These are phyloP conservation scores for Bubalus kerabau DNA, from an alignment of 2,113 vertebrate genomes.

Conservation along the genomic window DNA sequence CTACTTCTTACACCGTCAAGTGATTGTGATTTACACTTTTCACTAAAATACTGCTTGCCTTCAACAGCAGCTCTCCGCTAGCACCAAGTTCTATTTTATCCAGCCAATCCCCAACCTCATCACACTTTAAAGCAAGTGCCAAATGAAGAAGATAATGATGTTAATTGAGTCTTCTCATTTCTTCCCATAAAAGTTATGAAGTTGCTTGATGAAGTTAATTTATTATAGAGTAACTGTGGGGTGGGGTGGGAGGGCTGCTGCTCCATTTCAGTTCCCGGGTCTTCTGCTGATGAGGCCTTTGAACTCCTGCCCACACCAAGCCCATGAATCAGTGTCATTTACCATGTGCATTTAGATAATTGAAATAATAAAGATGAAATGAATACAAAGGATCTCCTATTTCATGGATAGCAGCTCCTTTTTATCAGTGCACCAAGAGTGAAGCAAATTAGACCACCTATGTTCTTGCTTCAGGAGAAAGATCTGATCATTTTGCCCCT, in stretches of 20 bases:
- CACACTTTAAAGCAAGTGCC: neutral
- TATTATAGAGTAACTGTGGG: slow-evolving; percentile 66
- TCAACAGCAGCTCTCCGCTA: neutral
- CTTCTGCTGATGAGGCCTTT: slow-evolving; percentile 61
- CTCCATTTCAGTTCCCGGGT: slow-evolving; percentile 40
- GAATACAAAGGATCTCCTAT: slow-evolving; percentile 31
- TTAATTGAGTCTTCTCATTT: slow-evolving; percentile 27
- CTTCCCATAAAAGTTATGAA: slow-evolving; percentile 55
- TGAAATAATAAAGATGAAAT: slow-evolving; percentile 61
- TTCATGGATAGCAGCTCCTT: slow-evolving; percentile 28
- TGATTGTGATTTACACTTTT: neutral
- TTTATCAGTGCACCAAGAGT: slow-evolving; percentile 14
- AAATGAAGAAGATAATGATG: neutral
- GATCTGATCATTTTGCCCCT: neutral
- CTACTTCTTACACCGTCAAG: no score
- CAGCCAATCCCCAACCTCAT: neutral
- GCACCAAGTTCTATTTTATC: neutral
- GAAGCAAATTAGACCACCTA: slow-evolving; percentile 16
- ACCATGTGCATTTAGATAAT: slow-evolving; percentile 45
- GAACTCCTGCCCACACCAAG: slow-evolving; percentile 56
- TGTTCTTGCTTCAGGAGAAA: neutral
- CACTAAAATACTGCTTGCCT: neutral
- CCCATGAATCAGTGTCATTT: slow-evolving; percentile 63
- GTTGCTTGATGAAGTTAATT: slow-evolving; percentile 71
- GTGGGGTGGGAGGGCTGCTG: neutral